Evolutionary conservation across 2,888 invertebrate genomes (phyloP), one percentile per base, ranked within the genome.

Genomic region (Artemia sinica): DNA sequence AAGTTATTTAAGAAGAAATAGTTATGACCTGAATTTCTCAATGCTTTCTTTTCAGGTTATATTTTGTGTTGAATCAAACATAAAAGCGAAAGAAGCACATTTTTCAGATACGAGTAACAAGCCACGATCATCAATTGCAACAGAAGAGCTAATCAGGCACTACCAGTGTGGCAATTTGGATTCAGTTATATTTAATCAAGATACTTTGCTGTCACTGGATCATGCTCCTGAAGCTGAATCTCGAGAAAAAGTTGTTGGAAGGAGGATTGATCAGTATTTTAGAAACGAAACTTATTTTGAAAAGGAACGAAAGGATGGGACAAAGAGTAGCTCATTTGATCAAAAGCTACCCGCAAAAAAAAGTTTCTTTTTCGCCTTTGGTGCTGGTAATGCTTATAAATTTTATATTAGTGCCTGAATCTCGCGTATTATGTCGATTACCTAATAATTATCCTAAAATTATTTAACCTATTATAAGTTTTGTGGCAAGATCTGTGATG

Each of bases 311-410:
- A 68, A 74, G 81, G 69, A 82, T 82, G 81, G 80, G 80, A 10
- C 73, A 76, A 51, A 74, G 80, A 67, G 78, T 81, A 2, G 74
- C 77, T 10, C 73, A 76, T 67, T 74, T 81, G 65, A 75, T 82
- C n/a, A 71, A 74, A 48, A 73, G 75, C n/a, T 74, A 79, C 72
- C 79, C 80, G 1, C 74, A 78, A 67, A 28, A 28, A 75, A 77
- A 69, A 79, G 77, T 68, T 79, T 79, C 74, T 82, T 82, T 75
- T 81, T 81, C 73, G 82, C 82, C 65, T 79, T 82, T 72, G 82
- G 82, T 71, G 81, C 81, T 72, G 82, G 81, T 73, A 67, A 70
- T 69, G 52, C n/a, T 0, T 18, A 50, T 66, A 18, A 68, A 66
- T 48, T 48, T 28, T 28, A 4, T 28, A 28, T 28, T 28, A 4